Conservation (phyloP, 2,113 vertebrate genomes). For the Thermophis baileyi region DNA sequence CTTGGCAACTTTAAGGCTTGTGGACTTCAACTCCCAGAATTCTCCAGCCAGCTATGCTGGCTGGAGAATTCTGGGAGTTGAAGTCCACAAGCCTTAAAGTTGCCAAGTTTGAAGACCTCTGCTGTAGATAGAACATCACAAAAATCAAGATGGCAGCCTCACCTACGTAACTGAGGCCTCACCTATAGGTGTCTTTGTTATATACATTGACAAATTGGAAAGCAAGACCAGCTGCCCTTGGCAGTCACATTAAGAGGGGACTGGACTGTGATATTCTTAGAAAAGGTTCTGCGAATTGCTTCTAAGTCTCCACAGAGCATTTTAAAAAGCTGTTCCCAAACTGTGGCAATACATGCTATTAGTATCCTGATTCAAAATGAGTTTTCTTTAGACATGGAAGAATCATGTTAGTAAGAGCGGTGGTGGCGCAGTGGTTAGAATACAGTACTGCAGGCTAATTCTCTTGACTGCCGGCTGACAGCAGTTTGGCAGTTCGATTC, state of each 20-base stretch:
- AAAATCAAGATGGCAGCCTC: neutral
- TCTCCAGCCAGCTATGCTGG: too few relatives aligned
- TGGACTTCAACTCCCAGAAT: too few relatives aligned
- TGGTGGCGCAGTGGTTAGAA: too few relatives aligned
- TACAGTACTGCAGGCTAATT: too few relatives aligned
- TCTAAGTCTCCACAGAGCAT: neutral
- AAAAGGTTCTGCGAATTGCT: neutral
- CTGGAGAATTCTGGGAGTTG: too few relatives aligned
- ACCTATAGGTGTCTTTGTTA: neutral
- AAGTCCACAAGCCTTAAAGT: too few relatives aligned
- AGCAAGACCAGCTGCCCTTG: neutral
- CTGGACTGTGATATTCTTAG: neutral
- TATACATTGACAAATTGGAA: neutral
- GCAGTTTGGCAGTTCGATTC: too few relatives aligned
- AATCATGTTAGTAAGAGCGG: too few relatives aligned
- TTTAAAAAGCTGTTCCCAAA: neutral
- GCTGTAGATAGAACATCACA: neutral
- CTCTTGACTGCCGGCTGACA: too few relatives aligned
- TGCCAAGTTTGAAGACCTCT: too few relatives aligned
- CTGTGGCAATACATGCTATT: neutral
- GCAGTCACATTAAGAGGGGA: neutral
- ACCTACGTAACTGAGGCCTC: neutral
- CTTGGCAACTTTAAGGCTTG: too few relatives aligned
- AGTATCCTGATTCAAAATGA: neutral
- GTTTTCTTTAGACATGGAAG: neutral